Conservation (phyloP, 92 coral and sea anemone genomes). For the Montipora capitata region DNA sequence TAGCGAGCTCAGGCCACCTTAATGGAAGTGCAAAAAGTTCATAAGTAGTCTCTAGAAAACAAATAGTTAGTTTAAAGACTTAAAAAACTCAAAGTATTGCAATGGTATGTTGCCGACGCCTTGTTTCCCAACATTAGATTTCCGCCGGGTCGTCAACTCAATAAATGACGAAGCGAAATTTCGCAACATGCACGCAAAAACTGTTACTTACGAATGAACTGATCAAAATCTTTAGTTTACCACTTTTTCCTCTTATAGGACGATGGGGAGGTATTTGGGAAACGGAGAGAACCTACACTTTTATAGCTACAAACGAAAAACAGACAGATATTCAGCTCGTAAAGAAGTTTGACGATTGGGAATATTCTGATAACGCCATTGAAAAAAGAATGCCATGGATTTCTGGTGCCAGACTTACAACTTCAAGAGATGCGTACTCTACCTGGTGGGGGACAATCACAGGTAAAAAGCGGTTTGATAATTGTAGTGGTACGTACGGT, state of each 20-base stretch:
- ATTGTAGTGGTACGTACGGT: too few relatives aligned
- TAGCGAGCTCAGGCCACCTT: too few relatives aligned
- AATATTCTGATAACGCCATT: conserved; percentile 58
- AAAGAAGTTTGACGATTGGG: conserved; percentile 84
- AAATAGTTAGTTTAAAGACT: too few relatives aligned
- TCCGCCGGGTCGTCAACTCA: too few relatives aligned
- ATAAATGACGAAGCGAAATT: too few relatives aligned
- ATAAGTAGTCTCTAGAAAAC: too few relatives aligned
- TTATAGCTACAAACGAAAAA: conserved; percentile 63
- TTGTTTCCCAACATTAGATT: too few relatives aligned
- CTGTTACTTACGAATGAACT: too few relatives aligned
- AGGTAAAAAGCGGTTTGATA: conserved; percentile 30
- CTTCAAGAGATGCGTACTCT: conserved; percentile 54
- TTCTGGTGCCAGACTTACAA: conserved; percentile 72
- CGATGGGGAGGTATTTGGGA: conserved; percentile 93
- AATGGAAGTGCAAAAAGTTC: too few relatives aligned
- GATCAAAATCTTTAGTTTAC: background rate
- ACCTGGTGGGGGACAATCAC: conserved; percentile 81
- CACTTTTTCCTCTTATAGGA: conserved; percentile 30
- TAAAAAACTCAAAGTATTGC: too few relatives aligned
- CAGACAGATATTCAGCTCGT: conserved; percentile 77
- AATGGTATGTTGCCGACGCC: too few relatives aligned
- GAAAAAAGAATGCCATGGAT: conserved; percentile 91
- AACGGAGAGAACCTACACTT: conserved; percentile 78
- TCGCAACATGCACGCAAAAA: too few relatives aligned